Percentiles rank a stretch among this genome's conserved stretches.
Conservation (phyloP, 1,140 invertebrate species). For the Pantala flavescens region DNA sequence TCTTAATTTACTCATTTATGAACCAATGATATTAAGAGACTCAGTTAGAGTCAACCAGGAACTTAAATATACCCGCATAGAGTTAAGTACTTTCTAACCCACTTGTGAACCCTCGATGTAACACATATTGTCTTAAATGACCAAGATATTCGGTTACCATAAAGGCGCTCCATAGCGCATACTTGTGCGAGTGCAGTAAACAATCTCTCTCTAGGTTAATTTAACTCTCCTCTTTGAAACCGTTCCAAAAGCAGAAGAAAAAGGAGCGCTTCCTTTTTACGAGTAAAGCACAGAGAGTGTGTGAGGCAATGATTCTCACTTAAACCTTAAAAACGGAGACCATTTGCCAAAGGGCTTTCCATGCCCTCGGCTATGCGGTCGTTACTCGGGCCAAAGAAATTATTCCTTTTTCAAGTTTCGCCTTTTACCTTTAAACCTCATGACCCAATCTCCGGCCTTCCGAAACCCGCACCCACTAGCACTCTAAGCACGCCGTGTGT, state of each 20-base stretch:
- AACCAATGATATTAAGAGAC: too few relatives aligned
- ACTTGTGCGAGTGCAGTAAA: neutral
- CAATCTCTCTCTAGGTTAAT: neutral
- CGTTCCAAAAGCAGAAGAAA: neutral
- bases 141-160: too few relatives aligned
- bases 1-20: too few relatives aligned
- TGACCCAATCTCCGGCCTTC: neutral
- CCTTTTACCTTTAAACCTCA: neutral
- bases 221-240: neutral
- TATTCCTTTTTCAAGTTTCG: neutral
- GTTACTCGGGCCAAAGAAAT: neutral
- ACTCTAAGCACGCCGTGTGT: neutral
- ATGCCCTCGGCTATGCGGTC: neutral
- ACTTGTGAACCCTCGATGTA: too few relatives aligned
- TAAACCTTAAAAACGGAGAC: neutral
- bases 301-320: conserved; percentile 3
- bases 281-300: neutral
- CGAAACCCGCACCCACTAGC: neutral
- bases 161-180: too few relatives aligned
- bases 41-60: too few relatives aligned
- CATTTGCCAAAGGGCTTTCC: neutral
- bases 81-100: too few relatives aligned
- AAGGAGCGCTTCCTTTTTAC: neutral
- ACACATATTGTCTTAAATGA: too few relatives aligned
- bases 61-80: too few relatives aligned